Conservation (phyloP, 1,140 invertebrate species). For the Cotesia glomerata region DNA sequence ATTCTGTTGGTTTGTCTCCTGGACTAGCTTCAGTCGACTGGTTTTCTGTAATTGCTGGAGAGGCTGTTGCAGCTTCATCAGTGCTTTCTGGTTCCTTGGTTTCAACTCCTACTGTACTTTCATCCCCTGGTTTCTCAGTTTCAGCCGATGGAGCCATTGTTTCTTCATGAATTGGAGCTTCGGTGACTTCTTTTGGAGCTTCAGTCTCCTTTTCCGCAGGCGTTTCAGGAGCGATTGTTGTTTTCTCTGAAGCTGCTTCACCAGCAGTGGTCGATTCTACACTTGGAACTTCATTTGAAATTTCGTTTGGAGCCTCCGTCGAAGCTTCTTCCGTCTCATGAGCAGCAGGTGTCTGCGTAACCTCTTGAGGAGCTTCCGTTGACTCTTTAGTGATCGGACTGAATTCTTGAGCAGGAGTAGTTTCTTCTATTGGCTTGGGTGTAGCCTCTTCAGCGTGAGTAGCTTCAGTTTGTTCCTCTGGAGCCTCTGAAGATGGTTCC, state of each 20-base stretch:
- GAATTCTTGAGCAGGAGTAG: too few relatives aligned
- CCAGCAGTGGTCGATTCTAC: background rate
- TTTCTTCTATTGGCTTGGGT: too few relatives aligned
- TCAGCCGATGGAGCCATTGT: background rate
- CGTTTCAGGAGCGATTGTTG: constrained; percentile 22
- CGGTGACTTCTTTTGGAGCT: constrained; percentile 8
- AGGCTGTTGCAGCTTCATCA: too few relatives aligned
- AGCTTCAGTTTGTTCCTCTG: too few relatives aligned
- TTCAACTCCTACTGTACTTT: background rate
- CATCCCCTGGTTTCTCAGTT: background rate
- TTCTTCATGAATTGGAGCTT: background rate
- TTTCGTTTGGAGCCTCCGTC: constrained; percentile 28
- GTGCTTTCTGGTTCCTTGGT: too few relatives aligned
- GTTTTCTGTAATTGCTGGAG: background rate
- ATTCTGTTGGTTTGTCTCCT: background rate
- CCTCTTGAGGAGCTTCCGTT: too few relatives aligned
- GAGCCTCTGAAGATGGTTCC: too few relatives aligned
- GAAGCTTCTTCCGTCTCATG: constrained; percentile 26
- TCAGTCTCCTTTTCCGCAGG: constrained; percentile 12
- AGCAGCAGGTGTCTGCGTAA: constrained; percentile 16
- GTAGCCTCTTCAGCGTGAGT: too few relatives aligned
- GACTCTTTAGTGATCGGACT: too few relatives aligned
- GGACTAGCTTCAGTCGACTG: constrained; percentile 2
- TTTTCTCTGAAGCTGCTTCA: constrained; percentile 2
- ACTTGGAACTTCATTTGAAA: constrained; percentile 29